Evolutionary conservation across 2,888 invertebrate species (phyloP).

Genomic region (Diachrysia chrysitis): DNA sequence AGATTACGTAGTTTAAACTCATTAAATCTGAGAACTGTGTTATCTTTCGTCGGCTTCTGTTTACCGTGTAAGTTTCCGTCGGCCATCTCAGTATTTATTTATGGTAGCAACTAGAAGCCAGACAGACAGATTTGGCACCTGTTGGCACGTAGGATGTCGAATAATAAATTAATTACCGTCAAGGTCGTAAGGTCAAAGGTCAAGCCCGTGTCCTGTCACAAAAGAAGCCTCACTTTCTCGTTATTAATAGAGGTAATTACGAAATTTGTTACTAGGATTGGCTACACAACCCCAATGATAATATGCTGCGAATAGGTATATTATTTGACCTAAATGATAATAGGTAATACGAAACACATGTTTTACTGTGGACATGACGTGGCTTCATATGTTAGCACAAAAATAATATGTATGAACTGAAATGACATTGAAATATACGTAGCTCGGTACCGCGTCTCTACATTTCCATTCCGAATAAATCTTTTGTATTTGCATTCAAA

Average conservation of each 20-base stretch:
- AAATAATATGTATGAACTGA: not conserved
- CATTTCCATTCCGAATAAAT: slow-evolving; percentile 1
- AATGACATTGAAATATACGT: not conserved
- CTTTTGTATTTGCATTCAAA: slow-evolving; percentile 28
- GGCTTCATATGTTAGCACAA: not conserved
- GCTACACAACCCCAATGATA: not conserved
- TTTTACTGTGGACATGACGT: not conserved
- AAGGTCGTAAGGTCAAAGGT: slow-evolving; percentile 2
- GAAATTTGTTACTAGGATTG: not conserved
- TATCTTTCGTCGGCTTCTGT: slow-evolving; percentile 31
- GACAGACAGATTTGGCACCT: slow-evolving; percentile 26
- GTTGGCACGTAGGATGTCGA: slow-evolving; percentile 20
- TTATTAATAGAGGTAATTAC: not conserved
- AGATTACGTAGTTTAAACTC: slow-evolving; percentile 35
- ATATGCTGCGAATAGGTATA: not conserved
- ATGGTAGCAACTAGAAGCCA: slow-evolving; percentile 24
- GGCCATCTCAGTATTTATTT: slow-evolving; percentile 39
- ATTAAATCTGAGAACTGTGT: slow-evolving; percentile 30
- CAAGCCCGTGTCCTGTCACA: not conserved
- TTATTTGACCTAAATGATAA: not conserved
- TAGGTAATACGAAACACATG: not conserved
- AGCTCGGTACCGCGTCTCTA: not conserved
- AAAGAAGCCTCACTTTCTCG: not conserved
- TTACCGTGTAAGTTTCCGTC: slow-evolving; percentile 21
- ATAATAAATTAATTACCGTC: slow-evolving; percentile 25